phyloP scores from a whole-genome alignment of 2,888 invertebrate genomes.

The Galerucella nymphaeae region DNA sequence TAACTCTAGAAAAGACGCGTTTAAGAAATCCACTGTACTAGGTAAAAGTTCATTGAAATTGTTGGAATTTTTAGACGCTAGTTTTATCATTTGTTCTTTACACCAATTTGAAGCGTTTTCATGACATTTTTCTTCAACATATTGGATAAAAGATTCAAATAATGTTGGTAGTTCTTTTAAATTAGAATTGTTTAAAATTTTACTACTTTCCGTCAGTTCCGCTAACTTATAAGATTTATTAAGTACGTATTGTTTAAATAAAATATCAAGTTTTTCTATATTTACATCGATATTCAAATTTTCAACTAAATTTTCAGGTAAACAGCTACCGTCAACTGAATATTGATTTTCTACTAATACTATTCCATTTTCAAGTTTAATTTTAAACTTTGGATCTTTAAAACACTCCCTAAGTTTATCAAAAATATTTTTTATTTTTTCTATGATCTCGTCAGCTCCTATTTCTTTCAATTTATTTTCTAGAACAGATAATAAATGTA shows the following conservation, averaged over 20 bases:
- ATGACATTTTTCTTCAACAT: slow-evolving; percentile 49
- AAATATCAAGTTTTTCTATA: slow-evolving; percentile 44
- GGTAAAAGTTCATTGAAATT: slow-evolving; percentile 32
- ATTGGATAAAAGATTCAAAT: slow-evolving; percentile 53
- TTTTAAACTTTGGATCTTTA: slow-evolving; percentile 64
- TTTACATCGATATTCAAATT: slow-evolving; percentile 46
- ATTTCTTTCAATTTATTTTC: slow-evolving; percentile 65
- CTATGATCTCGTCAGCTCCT: slow-evolving; percentile 54
- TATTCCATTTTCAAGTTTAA: slow-evolving; percentile 69
- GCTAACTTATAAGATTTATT: slow-evolving; percentile 60
- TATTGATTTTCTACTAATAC: slow-evolving; percentile 65
- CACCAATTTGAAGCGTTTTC: slow-evolving; percentile 57
- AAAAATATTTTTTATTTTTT: slow-evolving; percentile 47
- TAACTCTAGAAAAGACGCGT: slow-evolving; percentile 68
- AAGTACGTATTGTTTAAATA: slow-evolving; percentile 61
- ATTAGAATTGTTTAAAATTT: slow-evolving; percentile 50
- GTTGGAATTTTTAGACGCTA: slow-evolving; percentile 48
- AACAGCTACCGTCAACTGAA: slow-evolving; percentile 23
- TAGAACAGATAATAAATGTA: slow-evolving; percentile 68
- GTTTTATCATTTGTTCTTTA: slow-evolving; percentile 59
- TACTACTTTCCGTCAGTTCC: slow-evolving; percentile 55
- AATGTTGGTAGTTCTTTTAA: slow-evolving; percentile 51
- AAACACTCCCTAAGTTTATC: slow-evolving; percentile 54
- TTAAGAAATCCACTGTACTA: slow-evolving; percentile 62
- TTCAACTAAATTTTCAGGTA: slow-evolving; percentile 37